Conservation (phyloP, 1,140 invertebrate genomes). For the Hylyphantes graminicola region DNA sequence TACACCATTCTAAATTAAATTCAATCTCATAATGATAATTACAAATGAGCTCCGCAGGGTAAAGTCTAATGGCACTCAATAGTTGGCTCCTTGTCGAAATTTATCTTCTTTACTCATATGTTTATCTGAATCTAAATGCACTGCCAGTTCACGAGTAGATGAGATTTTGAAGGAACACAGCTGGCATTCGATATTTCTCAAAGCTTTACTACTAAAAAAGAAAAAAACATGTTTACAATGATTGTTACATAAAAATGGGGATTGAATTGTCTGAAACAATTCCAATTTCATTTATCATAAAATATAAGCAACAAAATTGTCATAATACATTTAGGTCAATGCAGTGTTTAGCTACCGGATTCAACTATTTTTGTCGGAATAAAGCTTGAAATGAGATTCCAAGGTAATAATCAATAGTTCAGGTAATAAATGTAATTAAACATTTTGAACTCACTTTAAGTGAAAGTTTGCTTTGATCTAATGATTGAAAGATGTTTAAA, state of each 20-base stretch:
- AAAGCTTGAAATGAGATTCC: neutral
- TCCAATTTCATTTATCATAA: neutral
- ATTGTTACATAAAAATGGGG: neutral
- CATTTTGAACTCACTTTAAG: too few relatives aligned
- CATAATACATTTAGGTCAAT: neutral
- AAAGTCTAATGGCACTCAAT: neutral
- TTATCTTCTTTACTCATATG: slow-evolving; percentile 19
- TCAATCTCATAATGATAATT: too few relatives aligned
- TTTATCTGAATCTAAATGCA: slow-evolving; percentile 31
- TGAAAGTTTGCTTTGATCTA: too few relatives aligned
- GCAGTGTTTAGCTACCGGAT: too few relatives aligned
- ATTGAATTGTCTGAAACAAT: neutral
- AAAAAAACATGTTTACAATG: neutral
- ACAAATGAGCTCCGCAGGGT: too few relatives aligned
- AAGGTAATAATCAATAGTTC: too few relatives aligned
- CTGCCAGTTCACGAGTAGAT: slow-evolving; percentile 7
- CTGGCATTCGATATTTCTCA: slow-evolving; percentile 5
- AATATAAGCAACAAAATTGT: neutral
- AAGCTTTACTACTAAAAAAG: neutral
- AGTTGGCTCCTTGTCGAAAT: neutral
- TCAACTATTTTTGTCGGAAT: neutral
- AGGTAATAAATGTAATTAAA: too few relatives aligned
- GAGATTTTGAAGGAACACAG: slow-evolving; percentile 9
- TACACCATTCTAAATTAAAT: too few relatives aligned
- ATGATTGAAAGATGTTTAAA: too few relatives aligned